Base-by-base conservation (phyloP, 2,113 vertebrate genomes). In the Neolamprologus tretocephalus region DNA sequence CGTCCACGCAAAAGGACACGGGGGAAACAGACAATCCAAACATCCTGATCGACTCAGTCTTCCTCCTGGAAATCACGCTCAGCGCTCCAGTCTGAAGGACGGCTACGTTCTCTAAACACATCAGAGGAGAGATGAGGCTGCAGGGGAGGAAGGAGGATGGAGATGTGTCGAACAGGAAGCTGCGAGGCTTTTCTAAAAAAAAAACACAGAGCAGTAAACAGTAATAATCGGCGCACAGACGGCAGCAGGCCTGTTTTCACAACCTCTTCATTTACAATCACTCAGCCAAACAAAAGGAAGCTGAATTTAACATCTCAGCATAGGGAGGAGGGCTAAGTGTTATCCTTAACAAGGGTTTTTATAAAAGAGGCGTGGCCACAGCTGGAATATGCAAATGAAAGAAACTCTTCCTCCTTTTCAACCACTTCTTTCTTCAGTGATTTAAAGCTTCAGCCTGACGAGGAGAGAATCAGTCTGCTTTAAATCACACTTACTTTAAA, bases 1-100 rank as follows among this genome's bases (percentile, higher is more conserved):
- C 17, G 0, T 35, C 58, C 2, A 2, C 0, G 16, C 17, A 63
- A 63, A 26, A 19, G 9, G 57, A 33, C 16, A 33, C 28, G 1
- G 0, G 28, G 28, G 5, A 17, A 6, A 61, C 28, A 6, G 16
- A 61, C 14, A 6, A 61, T 19, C 28, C 57, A 33, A 33, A 61
- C 28, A 33, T 33, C 16, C 28, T 9, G 5, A 61, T 61, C 57
- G 16, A 31, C 28, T 31, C 57, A 3, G 28, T 33, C 28, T 31
- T 10, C 57, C 28, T 61, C 2, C 26, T 61, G 14, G 28, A 61
- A 33, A 31, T 3, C 58, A 33, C 9, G 9, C 58, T 33, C 58
- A 33, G 28, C 2, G 28, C 28, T 61, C 26, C 57, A 33, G 8
- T 17, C 5, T 33, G 16, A 33, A 33, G 58, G 58, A 63, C 28